These are phyloP conservation scores for Pelobates fuscus DNA, from an alignment of 2,113 vertebrate genomes.

Conservation along the genomic window DNA sequence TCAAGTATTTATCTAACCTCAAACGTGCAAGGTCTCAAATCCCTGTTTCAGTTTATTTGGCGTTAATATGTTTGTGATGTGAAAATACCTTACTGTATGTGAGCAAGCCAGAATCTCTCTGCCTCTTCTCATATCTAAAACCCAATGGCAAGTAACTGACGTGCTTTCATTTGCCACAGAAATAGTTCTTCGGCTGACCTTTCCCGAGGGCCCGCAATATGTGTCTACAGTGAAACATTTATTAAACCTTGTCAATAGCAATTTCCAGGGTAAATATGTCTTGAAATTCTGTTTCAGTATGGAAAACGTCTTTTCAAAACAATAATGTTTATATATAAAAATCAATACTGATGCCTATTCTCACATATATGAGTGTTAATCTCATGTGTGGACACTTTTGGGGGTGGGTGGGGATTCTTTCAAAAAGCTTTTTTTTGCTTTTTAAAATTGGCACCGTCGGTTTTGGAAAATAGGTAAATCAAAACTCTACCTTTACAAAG, in stretches of 20 bases:
- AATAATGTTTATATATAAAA: conserved; percentile 10
- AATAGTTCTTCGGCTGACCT: not conserved
- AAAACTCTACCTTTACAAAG: too few species aligned
- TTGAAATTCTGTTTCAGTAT: not conserved
- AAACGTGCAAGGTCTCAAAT: too few species aligned
- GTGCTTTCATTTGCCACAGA: not conserved
- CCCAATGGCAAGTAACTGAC: not conserved
- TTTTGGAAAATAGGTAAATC: too few species aligned
- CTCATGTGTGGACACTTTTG: not conserved
- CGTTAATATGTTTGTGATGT: too few species aligned
- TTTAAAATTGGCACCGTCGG: too few species aligned
- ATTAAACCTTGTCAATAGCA: conserved; percentile 47
- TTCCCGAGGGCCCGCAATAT: conserved; percentile 14
- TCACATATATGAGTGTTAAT: not conserved
- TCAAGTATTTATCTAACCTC: too few species aligned
- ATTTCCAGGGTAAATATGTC: conserved; percentile 43
- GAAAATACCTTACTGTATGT: too few species aligned
- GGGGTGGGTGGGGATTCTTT: too few species aligned
- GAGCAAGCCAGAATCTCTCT: too few species aligned
- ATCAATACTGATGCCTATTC: not conserved
- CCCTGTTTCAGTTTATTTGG: too few species aligned
- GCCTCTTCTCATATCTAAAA: not conserved
- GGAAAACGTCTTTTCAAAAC: conserved; percentile 1
- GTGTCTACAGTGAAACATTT: conserved; percentile 28
- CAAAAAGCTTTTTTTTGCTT: too few species aligned